A percentile compares a stretch with the other conserved stretches of the same genome.
phyloP scores from a whole-genome alignment of 2,113 vertebrate species.

The Nansenia antarctica region DNA sequence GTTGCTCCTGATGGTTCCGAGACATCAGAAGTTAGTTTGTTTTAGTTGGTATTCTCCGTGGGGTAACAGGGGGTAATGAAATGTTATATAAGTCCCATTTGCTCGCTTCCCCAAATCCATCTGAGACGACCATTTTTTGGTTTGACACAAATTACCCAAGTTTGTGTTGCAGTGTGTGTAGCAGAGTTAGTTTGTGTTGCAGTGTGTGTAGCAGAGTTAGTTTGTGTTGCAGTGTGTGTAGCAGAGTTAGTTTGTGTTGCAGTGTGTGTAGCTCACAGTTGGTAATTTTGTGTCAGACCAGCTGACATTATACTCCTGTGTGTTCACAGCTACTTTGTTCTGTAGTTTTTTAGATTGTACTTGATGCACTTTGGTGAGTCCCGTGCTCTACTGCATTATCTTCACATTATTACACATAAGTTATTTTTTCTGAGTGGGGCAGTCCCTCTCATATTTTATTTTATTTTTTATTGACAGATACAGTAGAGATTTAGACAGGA shows the following conservation, averaged over 20 bases:
- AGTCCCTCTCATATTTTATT: too few relatives aligned
- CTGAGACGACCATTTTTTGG: slow-evolving; percentile 25
- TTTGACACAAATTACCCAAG: slow-evolving; percentile 63
- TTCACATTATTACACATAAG: too few relatives aligned
- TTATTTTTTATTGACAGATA: too few relatives aligned
- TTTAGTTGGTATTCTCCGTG: slow-evolving; percentile 68
- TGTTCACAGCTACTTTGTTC: too few relatives aligned
- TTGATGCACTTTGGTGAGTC: too few relatives aligned
- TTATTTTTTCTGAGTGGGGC: too few relatives aligned
- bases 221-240: background rate
- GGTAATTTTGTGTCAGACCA: slow-evolving; percentile 3
- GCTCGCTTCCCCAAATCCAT: slow-evolving; percentile 41
- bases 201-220: background rate
- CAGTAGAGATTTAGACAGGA: too few relatives aligned
- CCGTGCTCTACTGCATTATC: too few relatives aligned
- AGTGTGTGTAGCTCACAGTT: background rate
- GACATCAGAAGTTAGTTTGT: slow-evolving; percentile 67
- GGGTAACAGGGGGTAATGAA: slow-evolving; percentile 68
- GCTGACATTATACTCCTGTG: too few relatives aligned
- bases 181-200: background rate
- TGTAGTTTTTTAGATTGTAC: too few relatives aligned
- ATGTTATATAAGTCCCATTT: slow-evolving; percentile 72
- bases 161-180: slow-evolving; percentile 32
- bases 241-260: background rate
- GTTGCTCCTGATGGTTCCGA: slow-evolving; percentile 48